Percentiles rank a stretch among this genome's conserved stretches.
Conservation (phyloP, 2,113 vertebrate genomes). For the Ictalurus punctatus region DNA sequence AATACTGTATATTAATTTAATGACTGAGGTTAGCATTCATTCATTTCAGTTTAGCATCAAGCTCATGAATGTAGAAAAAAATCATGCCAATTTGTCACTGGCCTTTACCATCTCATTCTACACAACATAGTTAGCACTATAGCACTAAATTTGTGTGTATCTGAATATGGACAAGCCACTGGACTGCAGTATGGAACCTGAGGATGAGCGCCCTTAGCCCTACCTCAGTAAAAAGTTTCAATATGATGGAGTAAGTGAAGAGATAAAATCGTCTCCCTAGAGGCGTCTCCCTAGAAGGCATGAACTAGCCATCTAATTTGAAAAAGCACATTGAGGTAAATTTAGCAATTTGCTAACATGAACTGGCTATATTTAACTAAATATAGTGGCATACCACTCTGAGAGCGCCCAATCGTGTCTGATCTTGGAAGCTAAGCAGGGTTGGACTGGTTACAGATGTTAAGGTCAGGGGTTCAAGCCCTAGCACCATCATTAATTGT, state of each 20-base stretch:
- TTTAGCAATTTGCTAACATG: neutral
- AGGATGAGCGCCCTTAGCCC: neutral
- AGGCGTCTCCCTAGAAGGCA: neutral
- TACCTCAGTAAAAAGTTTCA: neutral
- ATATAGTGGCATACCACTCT: neutral
- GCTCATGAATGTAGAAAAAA: neutral
- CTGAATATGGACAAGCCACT: neutral
- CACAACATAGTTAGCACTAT: neutral
- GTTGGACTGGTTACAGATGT: neutral
- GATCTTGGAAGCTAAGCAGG: neutral
- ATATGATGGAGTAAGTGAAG: neutral
- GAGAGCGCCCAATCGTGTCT: neutral
- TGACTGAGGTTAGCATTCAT: neutral
- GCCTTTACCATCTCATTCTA: neutral
- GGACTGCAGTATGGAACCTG: neutral
- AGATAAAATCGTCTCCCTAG: neutral
- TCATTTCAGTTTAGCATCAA: neutral
- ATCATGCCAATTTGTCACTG: neutral
- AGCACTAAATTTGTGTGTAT: neutral
- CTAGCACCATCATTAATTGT: neutral
- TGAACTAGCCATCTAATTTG: neutral
- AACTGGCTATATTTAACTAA: neutral
- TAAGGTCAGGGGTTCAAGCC: neutral
- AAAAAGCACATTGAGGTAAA: neutral
- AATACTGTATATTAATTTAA: neutral